Conservation (phyloP, 2,797 vertebrate species). For the Notamacropus eugenii region DNA sequence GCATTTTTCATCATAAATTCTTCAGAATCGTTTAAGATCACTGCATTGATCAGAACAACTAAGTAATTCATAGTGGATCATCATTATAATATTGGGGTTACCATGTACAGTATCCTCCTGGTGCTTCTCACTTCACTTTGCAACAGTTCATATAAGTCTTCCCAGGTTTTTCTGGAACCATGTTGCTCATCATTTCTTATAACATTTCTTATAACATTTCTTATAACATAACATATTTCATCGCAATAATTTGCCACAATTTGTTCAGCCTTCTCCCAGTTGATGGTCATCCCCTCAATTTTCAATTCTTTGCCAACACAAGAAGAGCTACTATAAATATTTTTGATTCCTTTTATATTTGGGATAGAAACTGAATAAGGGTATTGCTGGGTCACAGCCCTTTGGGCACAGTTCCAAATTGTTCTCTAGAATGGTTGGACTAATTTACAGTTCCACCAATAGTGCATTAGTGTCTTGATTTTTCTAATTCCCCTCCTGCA, state of each 20-base stretch:
- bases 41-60: no score
- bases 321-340: not conserved
- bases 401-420: not conserved
- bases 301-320: not conserved
- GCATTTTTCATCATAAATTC: no score
- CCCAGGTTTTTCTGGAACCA: not conserved
- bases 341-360: not conserved
- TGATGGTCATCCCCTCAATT: not conserved
- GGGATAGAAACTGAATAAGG: not conserved
- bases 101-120: not conserved
- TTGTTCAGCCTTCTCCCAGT: not conserved
- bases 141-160: not conserved
- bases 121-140: not conserved
- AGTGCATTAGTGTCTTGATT: not conserved
- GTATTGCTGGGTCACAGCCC: not conserved
- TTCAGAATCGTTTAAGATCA: no score
- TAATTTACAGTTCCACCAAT: not conserved
- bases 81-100: no score
- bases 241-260: not conserved
- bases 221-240: not conserved
- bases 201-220: no score
- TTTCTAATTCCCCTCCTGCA: not conserved
- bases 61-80: no score
- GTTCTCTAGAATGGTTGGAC: not conserved
- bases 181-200: not conserved